phyloP scores from a whole-genome alignment of 2,888 invertebrate species.

The Pachydiplax longipennis region DNA sequence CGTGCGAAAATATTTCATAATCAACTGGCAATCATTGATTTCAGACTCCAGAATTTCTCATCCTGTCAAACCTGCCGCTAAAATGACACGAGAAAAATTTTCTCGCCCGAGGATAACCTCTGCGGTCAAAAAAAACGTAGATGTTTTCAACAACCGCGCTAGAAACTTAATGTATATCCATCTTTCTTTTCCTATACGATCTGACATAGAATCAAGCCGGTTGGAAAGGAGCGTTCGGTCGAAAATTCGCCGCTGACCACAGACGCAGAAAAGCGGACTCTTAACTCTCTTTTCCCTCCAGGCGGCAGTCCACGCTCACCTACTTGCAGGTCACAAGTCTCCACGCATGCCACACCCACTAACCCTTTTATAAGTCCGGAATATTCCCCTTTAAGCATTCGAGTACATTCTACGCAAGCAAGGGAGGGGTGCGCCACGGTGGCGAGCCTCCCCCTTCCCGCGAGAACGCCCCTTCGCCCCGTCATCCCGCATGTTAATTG shows the following conservation, averaged over 20 bases:
- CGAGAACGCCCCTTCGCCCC: background rate
- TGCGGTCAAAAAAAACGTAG: too few relatives aligned
- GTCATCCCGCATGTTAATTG: conserved; percentile 40
- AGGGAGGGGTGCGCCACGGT: background rate
- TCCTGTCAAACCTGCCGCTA: too few relatives aligned
- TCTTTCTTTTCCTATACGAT: too few relatives aligned
- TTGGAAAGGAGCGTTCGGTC: too few relatives aligned
- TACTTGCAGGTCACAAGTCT: background rate
- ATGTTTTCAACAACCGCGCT: too few relatives aligned
- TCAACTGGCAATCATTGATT: too few relatives aligned
- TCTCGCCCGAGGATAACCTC: too few relatives aligned
- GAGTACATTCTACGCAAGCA: background rate
- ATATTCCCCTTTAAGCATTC: background rate
- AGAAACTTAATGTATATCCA: too few relatives aligned
- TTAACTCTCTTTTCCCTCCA: background rate
- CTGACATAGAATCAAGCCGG: too few relatives aligned
- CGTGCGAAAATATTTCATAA: too few relatives aligned
- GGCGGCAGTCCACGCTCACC: background rate
- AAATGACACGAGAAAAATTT: too few relatives aligned
- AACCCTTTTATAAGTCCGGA: background rate
- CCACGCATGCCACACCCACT: background rate
- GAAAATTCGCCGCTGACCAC: background rate
- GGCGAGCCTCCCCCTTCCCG: background rate
- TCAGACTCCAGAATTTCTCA: too few relatives aligned
- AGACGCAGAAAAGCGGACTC: background rate